Evolutionary conservation across 2,797 vertebrate genomes (phyloP).

Genomic region (Rhabdomys pumilio): DNA sequence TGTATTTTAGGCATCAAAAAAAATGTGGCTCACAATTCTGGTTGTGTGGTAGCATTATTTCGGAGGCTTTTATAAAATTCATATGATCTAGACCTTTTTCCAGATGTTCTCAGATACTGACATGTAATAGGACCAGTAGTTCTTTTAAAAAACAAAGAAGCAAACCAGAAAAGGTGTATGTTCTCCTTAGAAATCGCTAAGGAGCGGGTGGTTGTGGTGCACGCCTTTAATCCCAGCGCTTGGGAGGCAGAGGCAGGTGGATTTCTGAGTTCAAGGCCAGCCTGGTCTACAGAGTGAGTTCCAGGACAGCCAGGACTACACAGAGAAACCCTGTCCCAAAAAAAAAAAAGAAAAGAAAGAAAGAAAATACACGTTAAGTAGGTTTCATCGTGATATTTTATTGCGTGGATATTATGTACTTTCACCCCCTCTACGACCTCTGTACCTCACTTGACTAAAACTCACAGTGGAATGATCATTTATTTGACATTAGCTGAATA

Average conservation of each 20-base stretch:
- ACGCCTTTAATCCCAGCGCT: too few relatives aligned
- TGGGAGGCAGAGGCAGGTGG: too few relatives aligned
- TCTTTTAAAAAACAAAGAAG: not conserved
- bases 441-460: conserved; percentile 30
- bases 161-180: not conserved
- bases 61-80: not conserved
- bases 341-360: too few relatives aligned
- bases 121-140: not conserved
- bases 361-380: conserved; percentile 15
- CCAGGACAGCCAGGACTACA: too few relatives aligned
- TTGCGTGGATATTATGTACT: not conserved
- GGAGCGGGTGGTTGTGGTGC: too few relatives aligned
- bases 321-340: too few relatives aligned
- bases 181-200: not conserved
- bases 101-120: not conserved
- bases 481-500: conserved; percentile 36
- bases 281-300: too few relatives aligned
- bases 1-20: conserved; percentile 16
- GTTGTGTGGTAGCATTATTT: conserved; percentile 14
- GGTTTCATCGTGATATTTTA: not conserved
- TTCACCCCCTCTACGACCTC: not conserved
- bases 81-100: not conserved
- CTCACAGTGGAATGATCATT: not conserved
- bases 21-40: not conserved
- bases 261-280: too few relatives aligned